These are phyloP conservation scores for Heliocidaris tuberculata DNA, from an alignment of 35 echinoderm and acorn worm species.

Conservation along the genomic window DNA sequence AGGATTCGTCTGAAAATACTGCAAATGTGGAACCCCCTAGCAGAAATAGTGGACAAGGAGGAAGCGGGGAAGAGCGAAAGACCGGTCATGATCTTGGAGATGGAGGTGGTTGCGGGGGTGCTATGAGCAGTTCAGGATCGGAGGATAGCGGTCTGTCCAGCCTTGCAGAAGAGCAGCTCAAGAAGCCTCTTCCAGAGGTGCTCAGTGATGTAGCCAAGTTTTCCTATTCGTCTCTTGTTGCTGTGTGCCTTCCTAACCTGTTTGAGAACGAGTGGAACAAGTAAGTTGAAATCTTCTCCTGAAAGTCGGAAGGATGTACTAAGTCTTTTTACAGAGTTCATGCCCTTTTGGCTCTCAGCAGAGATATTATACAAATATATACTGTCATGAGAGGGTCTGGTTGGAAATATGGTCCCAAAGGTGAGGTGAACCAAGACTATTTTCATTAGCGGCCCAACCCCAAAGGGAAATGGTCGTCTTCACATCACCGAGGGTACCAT, in stretches of 20 bases:
- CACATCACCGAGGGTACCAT: no score
- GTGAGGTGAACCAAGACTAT: no score
- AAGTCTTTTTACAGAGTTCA: background rate
- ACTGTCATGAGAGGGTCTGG: no score
- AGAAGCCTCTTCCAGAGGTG: slow-evolving; percentile 65
- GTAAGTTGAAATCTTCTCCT: slow-evolving; percentile 19
- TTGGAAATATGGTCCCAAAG: no score
- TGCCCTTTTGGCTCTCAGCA: no score
- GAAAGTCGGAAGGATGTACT: background rate
- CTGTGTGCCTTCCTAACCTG: slow-evolving; percentile 43
- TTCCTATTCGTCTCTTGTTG: slow-evolving; percentile 60
- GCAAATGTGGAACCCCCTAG: background rate
- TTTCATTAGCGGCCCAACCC: no score
- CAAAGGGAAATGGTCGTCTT: no score
- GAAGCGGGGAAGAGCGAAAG: background rate
- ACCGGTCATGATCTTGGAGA: background rate
- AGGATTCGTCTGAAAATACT: background rate
- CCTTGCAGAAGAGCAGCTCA: slow-evolving; percentile 42
- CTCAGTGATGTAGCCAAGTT: slow-evolving; percentile 78
- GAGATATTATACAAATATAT: no score
- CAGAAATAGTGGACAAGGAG: background rate
- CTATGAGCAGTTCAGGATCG: background rate
- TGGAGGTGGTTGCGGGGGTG: background rate
- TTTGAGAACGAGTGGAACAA: slow-evolving; percentile 66
- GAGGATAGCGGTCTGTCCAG: background rate